These are phyloP conservation scores for Gallinago nigripennis DNA, from an alignment of 2,797 vertebrate genomes.

Conservation along the genomic window DNA sequence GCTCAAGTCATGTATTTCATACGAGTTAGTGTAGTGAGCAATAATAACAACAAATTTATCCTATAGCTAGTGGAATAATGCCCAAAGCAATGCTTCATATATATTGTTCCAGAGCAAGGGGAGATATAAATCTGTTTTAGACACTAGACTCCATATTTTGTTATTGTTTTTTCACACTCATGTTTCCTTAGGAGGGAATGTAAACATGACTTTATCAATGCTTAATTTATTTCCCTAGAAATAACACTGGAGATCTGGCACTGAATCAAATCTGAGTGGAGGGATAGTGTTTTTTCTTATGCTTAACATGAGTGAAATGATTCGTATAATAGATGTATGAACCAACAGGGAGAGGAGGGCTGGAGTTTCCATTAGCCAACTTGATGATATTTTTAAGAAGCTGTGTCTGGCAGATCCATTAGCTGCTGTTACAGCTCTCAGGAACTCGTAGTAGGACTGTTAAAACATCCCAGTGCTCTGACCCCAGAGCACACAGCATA, in stretches of 20 bases:
- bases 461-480: slow-evolving; percentile 33
- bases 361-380: slow-evolving; percentile 72
- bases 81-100: background rate
- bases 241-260: slow-evolving; percentile 6
- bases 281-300: slow-evolving; percentile 20
- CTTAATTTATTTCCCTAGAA: slow-evolving; percentile 52
- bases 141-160: background rate
- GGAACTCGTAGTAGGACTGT: slow-evolving; percentile 25
- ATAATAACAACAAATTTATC: background rate
- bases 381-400: slow-evolving; percentile 50
- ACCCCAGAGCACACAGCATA: background rate
- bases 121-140: background rate
- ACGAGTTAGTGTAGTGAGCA: background rate
- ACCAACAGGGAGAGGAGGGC: slow-evolving; percentile 52
- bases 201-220: background rate
- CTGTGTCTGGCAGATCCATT: slow-evolving; percentile 69
- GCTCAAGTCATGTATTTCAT: background rate
- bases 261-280: background rate
- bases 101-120: background rate
- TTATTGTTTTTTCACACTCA: background rate
- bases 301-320: slow-evolving; percentile 40
- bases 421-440: slow-evolving; percentile 34
- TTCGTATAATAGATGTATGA: slow-evolving; percentile 15
- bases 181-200: background rate
- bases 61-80: background rate